Conservation (phyloP, 2,113 vertebrate species). For the Gnathonemus longibarbis region DNA sequence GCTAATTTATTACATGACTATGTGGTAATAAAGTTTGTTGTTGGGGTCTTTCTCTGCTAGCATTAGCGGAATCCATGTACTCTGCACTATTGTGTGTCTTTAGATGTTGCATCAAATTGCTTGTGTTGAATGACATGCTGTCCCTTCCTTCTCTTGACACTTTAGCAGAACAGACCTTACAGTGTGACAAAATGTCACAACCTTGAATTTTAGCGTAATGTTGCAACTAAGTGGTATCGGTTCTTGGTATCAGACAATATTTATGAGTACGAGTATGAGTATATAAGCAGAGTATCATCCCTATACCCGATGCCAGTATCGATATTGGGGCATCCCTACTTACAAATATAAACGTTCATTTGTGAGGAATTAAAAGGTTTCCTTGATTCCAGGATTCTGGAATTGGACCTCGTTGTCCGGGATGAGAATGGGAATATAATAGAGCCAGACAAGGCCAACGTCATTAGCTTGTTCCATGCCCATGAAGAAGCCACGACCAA, state of each 20-base stretch:
- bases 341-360: not conserved
- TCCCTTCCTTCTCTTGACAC: no score
- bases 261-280: not conserved
- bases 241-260: not conserved
- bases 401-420: constrained; percentile 85
- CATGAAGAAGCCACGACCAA: constrained; percentile 83
- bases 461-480: constrained; percentile 90
- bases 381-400: constrained; percentile 71
- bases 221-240: not conserved
- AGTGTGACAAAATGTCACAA: no score
- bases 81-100: no score
- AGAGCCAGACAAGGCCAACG: constrained; percentile 83
- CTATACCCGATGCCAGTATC: not conserved
- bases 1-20: no score
- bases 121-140: no score
- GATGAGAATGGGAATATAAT: constrained; percentile 89
- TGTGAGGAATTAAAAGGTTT: not conserved
- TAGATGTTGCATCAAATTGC: no score
- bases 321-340: not conserved
- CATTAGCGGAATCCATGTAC: no score
- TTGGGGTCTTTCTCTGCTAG: no score
- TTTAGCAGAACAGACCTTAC: no score
- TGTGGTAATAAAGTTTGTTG: no score
- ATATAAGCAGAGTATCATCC: not conserved
- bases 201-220: not conserved